A percentile compares a stretch with the other conserved stretches of the same genome.
Conservation (phyloP, 1,140 invertebrate genomes). For the Drosophila gunungcola region DNA sequence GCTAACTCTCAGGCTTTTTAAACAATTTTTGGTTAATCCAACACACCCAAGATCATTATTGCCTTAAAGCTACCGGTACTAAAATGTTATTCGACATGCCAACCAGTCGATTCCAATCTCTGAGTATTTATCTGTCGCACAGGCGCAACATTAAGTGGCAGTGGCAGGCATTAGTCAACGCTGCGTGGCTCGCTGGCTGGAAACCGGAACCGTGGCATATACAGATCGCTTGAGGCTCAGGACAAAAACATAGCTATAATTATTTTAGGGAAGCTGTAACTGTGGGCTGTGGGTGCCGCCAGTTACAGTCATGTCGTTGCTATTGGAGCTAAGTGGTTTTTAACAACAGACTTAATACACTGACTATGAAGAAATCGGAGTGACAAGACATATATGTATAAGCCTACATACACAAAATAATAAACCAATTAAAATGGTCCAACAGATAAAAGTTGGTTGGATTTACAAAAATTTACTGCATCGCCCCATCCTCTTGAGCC, state of each 20-base stretch:
- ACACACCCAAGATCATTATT: conserved; percentile 52
- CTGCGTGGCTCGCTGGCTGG: conserved; percentile 56
- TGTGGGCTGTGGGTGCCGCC: conserved; percentile 36
- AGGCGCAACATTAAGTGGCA: conserved; percentile 43
- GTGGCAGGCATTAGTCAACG: conserved; percentile 68
- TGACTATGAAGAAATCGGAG: not conserved
- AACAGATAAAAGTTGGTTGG: too few relatives aligned
- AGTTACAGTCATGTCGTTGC: conserved; percentile 49
- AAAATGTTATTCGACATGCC: conserved; percentile 55
- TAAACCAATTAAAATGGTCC: too few relatives aligned
- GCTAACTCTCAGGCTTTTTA: too few relatives aligned
- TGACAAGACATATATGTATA: too few relatives aligned
- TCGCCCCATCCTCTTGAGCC: too few relatives aligned
- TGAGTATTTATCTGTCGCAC: conserved; percentile 33
- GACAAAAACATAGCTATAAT: conserved; percentile 33
- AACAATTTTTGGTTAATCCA: conserved; percentile 2
- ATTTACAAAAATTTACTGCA: too few relatives aligned
- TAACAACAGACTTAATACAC: not conserved
- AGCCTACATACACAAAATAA: too few relatives aligned
- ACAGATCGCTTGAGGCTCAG: conserved; percentile 32
- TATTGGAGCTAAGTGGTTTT: not conserved
- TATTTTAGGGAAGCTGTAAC: conserved; percentile 64
- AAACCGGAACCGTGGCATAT: conserved; percentile 36
- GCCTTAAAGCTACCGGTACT: conserved; percentile 33
- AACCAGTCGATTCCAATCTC: conserved; percentile 13